Conservation (phyloP, 1,140 invertebrate species). For the Ectropis grisescens region DNA sequence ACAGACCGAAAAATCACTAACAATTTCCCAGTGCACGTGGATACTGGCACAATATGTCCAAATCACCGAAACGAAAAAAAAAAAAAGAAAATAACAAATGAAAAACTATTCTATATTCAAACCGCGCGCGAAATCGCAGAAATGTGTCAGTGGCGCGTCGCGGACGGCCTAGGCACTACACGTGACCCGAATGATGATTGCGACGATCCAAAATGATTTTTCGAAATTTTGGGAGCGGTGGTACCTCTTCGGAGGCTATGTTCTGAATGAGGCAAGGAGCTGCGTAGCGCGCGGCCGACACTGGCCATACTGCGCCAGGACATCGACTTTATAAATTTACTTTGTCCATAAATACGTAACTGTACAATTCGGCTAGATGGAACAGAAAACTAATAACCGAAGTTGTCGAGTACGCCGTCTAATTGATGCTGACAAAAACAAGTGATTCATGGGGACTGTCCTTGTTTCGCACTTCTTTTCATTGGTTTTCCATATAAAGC, state of each 20-base stretch:
- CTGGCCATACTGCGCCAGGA: conserved; percentile 53
- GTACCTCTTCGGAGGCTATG: conserved; percentile 26
- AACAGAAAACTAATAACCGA: too few relatives aligned
- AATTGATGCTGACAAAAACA: too few relatives aligned
- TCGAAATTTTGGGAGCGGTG: conserved; percentile 45
- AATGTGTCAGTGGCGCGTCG: conserved; percentile 65
- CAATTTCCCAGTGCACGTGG: conserved; percentile 17
- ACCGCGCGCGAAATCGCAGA: conserved; percentile 53
- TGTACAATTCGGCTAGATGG: conserved; percentile 34
- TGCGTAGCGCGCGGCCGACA: conserved; percentile 42
- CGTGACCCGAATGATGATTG: conserved; percentile 43
- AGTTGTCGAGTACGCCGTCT: too few relatives aligned
- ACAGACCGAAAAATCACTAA: too few relatives aligned
- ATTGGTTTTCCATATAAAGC: too few relatives aligned
- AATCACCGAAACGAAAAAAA: conserved; percentile 44
- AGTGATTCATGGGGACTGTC: too few relatives aligned
- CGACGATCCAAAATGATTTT: conserved; percentile 36
- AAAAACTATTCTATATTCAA: conserved; percentile 63
- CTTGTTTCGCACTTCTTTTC: too few relatives aligned
- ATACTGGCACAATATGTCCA: conserved; percentile 28
- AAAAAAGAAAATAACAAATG: conserved; percentile 27
- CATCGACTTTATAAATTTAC: conserved; percentile 64
- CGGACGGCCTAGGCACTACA: conserved; percentile 49
- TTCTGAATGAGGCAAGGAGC: too few relatives aligned
- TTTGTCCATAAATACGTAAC: conserved; percentile 51